phyloP scores from a whole-genome alignment of 2,113 vertebrate genomes.

The Sylvietta virens region DNA sequence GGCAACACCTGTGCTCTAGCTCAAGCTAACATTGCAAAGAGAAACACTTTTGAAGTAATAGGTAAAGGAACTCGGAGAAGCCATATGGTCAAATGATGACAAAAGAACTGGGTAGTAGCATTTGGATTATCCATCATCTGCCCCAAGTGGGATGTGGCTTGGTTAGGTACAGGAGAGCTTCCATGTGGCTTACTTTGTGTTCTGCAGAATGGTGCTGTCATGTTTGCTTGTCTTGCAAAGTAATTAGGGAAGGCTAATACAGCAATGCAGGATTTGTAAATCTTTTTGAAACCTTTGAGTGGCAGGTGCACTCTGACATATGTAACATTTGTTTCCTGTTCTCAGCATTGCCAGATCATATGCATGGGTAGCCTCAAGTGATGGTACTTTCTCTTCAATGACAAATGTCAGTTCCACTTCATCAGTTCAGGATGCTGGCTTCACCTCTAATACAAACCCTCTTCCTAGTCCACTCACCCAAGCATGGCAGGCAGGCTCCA shows the following conservation, averaged over 20 bases:
- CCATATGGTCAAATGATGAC: neutral
- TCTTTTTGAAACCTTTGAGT: neutral
- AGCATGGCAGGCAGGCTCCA: rapidly evolving
- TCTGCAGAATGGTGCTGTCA: neutral
- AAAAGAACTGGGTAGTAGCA: neutral
- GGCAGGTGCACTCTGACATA: neutral
- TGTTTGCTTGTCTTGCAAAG: neutral
- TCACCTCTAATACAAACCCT: neutral
- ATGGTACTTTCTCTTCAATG: neutral
- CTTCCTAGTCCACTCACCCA: neutral
- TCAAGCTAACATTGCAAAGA: neutral
- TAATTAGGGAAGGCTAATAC: neutral
- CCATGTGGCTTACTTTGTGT: neutral
- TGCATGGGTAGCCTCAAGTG: neutral
- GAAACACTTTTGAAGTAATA: neutral
- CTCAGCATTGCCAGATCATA: neutral
- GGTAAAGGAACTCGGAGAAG: neutral
- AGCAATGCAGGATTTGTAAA: neutral
- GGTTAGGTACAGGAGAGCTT: neutral
- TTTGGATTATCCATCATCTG: neutral
- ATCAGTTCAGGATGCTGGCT: neutral
- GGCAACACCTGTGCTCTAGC: slow-evolving; percentile 31
- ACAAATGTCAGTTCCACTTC: neutral
- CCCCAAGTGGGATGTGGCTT: rapidly evolving
- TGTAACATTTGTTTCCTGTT: neutral